Conservation (phyloP, 2,113 vertebrate genomes). For the Otocyon megalotis region DNA sequence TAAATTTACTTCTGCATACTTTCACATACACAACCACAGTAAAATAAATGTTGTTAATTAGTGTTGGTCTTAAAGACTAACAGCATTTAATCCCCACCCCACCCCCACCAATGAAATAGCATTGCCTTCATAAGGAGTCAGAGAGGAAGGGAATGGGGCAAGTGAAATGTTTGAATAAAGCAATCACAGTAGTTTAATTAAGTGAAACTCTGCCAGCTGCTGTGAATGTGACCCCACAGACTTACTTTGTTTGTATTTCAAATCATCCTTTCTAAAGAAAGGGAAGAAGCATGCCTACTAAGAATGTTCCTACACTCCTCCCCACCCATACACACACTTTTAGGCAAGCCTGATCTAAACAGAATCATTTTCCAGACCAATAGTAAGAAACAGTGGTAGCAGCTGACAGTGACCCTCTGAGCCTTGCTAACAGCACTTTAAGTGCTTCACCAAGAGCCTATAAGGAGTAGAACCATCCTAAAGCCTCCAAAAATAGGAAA, state of each 20-base stretch:
- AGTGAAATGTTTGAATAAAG: constrained; percentile 58
- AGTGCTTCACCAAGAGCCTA: not conserved
- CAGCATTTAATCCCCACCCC: constrained; percentile 39
- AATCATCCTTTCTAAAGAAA: constrained; percentile 46
- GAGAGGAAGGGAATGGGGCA: constrained; percentile 30
- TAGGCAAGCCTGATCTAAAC: not conserved
- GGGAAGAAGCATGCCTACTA: not conserved
- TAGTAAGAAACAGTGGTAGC: not conserved
- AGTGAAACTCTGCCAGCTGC: constrained; percentile 52
- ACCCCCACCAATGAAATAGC: not conserved
- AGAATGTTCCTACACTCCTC: not conserved
- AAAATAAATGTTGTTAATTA: constrained; percentile 75
- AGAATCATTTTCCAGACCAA: constrained; percentile 11
- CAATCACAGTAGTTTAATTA: constrained; percentile 64
- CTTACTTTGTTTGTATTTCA: constrained; percentile 50
- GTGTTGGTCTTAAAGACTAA: constrained; percentile 58
- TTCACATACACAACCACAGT: constrained; percentile 38
- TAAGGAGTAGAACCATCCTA: not conserved
- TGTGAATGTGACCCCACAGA: constrained; percentile 47
- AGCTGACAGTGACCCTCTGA: not conserved
- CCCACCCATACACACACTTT: not conserved
- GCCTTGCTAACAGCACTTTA: not conserved
- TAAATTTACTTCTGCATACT: constrained; percentile 62
- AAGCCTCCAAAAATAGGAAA: not conserved
- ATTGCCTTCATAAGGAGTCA: constrained; percentile 49